These are phyloP conservation scores for Caenorhabditis tropicalis DNA, from an alignment of 1,140 invertebrate species.

Conservation along the genomic window DNA sequence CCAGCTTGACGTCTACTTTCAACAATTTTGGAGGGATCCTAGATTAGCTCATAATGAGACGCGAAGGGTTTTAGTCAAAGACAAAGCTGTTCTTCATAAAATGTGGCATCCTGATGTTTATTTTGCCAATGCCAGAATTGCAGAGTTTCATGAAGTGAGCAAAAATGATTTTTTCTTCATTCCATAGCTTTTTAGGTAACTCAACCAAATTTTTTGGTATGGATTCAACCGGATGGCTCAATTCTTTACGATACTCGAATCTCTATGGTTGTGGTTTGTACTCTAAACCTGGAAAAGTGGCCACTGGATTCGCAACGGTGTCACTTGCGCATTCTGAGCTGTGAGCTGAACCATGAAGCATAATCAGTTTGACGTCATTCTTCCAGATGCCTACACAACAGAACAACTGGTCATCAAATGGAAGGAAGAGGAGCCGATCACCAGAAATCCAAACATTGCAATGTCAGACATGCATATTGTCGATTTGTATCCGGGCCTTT, in stretches of 20 bases:
- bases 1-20: slow-evolving; percentile 77
- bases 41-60: slow-evolving; percentile 73
- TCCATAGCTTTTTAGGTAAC: slow-evolving; percentile 65
- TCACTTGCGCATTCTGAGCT: slow-evolving; percentile 77
- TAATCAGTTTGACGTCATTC: slow-evolving; percentile 39
- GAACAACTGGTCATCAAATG: slow-evolving; percentile 67
- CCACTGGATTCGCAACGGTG: slow-evolving; percentile 77
- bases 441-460: slow-evolving; percentile 64
- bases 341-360: slow-evolving; percentile 71
- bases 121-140: slow-evolving; percentile 71
- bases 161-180: no score
- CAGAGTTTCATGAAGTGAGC: slow-evolving; percentile 68
- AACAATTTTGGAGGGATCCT: slow-evolving; percentile 77
- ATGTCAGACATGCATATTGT: slow-evolving; percentile 69
- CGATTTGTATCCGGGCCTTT: slow-evolving; percentile 64
- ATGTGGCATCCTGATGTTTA: slow-evolving; percentile 72
- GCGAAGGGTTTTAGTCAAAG: slow-evolving; percentile 76
- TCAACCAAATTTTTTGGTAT: slow-evolving; percentile 70
- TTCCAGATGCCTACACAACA: slow-evolving; percentile 69
- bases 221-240: slow-evolving; percentile 71
- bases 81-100: slow-evolving; percentile 75
- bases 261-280: slow-evolving; percentile 77
- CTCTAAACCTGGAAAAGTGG: slow-evolving; percentile 77
- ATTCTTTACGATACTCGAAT: slow-evolving; percentile 72
- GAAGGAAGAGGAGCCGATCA: slow-evolving; percentile 63